Evolutionary conservation across 2,113 vertebrate genomes (phyloP), one percentile per base, ranked within the genome.

Genomic region (Erythrocercus mccallii): DNA sequence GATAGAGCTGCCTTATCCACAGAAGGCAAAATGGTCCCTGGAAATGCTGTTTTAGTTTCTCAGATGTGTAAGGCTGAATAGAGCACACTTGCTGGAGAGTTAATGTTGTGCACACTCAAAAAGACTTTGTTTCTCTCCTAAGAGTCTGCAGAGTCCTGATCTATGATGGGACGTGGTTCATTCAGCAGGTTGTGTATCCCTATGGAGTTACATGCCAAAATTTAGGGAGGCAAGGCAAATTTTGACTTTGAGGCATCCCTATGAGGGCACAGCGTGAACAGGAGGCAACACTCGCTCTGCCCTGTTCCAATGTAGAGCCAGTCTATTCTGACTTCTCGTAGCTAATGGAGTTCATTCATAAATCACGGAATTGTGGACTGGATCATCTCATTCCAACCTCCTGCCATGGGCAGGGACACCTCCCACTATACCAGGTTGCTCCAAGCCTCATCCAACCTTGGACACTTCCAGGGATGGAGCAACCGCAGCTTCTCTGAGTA

Each of bases 371-470:
- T 18, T 57, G 37, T 21, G 45, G n/a, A 53, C 31, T 19, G n/a
- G 40, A 60, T 61, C 16, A 40, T 20, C 38, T n/a, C 12, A 30
- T 47, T 81, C n/a, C 16, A 6, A 20, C 10, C 2, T 22, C 8
- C 16, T 68, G 20, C 24, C 53, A 60, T 11, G 30, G 45, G 9
- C 20, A 54, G 24, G 20, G 61, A 74, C 24, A 60, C 6, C 22
- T 88, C 58, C 33, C 37, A 33, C 22, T 28, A 28, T 4, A 6
- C 44, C 78, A 68, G 38, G 20, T 1, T 60, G 11, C 28, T 74
- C 53, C 30, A 82, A 74, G n/a, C 30, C 25, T 21, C 0, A 0
- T 40, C 40, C 21, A 48, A 6, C 17, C 17, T 11, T 9, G 25
- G 4, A 42, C 38, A 35, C 31, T 82, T 35, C 30, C 62, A 82